phyloP scores from a whole-genome alignment of 2,113 vertebrate species.

The Silurus meridionalis region DNA sequence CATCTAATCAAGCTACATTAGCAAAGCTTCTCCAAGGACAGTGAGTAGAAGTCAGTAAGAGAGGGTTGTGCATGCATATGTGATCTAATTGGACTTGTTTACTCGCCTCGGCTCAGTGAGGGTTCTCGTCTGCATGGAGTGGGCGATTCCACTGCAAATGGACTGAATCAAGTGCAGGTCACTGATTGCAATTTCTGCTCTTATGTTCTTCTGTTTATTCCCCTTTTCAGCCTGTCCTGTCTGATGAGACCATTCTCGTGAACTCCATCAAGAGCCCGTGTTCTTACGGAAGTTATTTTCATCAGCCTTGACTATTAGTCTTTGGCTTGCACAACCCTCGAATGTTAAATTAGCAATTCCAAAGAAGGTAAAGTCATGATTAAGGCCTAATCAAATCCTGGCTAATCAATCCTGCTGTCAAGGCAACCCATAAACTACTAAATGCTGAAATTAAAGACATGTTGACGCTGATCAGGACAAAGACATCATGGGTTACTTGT shows the following conservation, averaged over 20 bases:
- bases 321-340: background rate
- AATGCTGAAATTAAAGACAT: background rate
- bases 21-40: slow-evolving; percentile 66
- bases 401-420: slow-evolving; percentile 13
- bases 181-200: slow-evolving; percentile 58
- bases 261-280: slow-evolving; percentile 29
- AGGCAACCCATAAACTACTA: slow-evolving; percentile 11
- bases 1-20: slow-evolving; percentile 66
- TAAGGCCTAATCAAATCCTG: slow-evolving; percentile 22
- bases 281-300: slow-evolving; percentile 31
- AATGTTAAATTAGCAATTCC: background rate
- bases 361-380: slow-evolving; percentile 32
- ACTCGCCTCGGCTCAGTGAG: slow-evolving; percentile 49
- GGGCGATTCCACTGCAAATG: slow-evolving; percentile 60
- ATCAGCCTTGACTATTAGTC: background rate
- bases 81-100: slow-evolving; percentile 53
- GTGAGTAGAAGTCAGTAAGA: slow-evolving; percentile 59
- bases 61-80: slow-evolving; percentile 25
- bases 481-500: background rate
- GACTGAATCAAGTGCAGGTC: slow-evolving; percentile 62
- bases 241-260: slow-evolving; percentile 32
- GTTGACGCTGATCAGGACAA: background rate
- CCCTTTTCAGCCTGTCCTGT: slow-evolving; percentile 27
- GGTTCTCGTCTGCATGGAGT: slow-evolving; percentile 54
- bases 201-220: slow-evolving; percentile 27